Evolutionary conservation across 2,113 vertebrate genomes (phyloP).

Genomic region (Odocoileus virginianus): DNA sequence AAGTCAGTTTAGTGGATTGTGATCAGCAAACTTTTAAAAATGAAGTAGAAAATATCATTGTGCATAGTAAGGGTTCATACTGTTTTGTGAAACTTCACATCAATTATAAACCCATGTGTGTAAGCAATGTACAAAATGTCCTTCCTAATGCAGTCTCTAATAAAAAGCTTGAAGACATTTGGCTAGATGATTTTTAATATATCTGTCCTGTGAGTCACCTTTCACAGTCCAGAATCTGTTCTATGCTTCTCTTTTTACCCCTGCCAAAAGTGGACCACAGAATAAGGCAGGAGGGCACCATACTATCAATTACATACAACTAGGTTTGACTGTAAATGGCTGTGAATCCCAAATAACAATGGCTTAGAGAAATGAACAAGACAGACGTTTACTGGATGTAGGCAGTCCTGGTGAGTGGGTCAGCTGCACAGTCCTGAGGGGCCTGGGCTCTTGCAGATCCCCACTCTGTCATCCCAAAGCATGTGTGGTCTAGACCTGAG

Average conservation of each 20-base stretch:
- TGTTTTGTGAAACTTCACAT: background rate
- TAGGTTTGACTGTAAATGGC: background rate
- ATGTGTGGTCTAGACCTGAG: fast-evolving
- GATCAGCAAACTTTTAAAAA: background rate
- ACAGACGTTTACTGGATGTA: background rate
- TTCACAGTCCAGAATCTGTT: background rate
- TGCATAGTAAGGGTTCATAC: background rate
- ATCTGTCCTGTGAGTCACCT: background rate
- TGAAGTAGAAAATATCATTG: background rate
- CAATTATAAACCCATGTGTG: background rate
- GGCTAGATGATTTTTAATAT: background rate
- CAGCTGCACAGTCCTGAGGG: no score
- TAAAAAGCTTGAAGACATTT: background rate
- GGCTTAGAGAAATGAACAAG: background rate
- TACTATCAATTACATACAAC: fast-evolving
- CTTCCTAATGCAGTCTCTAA: background rate
- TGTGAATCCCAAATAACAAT: background rate
- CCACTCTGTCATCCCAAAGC: no score
- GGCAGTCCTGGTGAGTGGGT: background rate
- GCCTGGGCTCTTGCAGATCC: background rate
- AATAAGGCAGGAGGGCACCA: background rate
- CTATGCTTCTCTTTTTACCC: background rate
- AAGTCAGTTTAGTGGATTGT: background rate
- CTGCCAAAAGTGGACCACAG: background rate
- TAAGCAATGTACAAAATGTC: background rate